Evolutionary conservation across 2,113 vertebrate genomes (phyloP).

Genomic region (Geococcyx californianus): DNA sequence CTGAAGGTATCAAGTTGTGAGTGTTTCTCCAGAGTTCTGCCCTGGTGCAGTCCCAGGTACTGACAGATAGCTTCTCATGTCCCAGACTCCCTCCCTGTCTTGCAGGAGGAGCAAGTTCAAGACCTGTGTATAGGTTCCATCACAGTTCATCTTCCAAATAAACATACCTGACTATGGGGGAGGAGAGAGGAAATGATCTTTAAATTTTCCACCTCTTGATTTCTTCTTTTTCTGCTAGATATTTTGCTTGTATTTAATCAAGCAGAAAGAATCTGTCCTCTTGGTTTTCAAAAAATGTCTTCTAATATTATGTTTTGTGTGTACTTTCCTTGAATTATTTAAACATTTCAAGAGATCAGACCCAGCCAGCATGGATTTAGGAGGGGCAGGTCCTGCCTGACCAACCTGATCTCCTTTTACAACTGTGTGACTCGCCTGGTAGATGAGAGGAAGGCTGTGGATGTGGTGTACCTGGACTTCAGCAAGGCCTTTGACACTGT

Average conservation of each 20-base stretch:
- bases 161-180: neutral
- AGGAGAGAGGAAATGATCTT: neutral
- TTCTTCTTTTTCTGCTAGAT: neutral
- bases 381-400: too few relatives aligned
- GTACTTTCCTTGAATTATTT: neutral
- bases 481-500: too few relatives aligned
- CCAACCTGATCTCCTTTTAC: too few relatives aligned
- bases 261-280: neutral
- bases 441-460: too few relatives aligned
- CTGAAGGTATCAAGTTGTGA: neutral
- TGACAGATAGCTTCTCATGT: neutral
- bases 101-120: neutral
- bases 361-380: too few relatives aligned
- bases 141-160: neutral
- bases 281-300: neutral
- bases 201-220: neutral
- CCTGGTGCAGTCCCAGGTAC: neutral
- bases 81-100: neutral
- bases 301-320: neutral
- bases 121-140: neutral
- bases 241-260: neutral
- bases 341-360: too few relatives aligned
- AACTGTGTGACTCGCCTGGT: too few relatives aligned
- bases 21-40: neutral
- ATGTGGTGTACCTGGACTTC: too few relatives aligned